phyloP scores from a whole-genome alignment of 2,888 invertebrate species.

The Agrilus mali region DNA sequence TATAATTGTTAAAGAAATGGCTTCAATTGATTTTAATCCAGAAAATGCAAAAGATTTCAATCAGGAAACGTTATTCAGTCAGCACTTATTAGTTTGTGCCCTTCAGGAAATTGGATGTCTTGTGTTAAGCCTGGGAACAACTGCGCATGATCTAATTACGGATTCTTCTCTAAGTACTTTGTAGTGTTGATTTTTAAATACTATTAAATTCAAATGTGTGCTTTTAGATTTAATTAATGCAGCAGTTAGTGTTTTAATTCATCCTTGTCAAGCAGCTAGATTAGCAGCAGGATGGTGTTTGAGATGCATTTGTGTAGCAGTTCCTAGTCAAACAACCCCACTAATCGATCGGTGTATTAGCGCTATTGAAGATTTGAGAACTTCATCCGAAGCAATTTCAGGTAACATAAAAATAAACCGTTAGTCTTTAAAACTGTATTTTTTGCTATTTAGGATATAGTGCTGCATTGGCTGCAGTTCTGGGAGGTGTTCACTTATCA shows the following conservation, averaged over 20 bases:
- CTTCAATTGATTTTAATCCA: slow-evolving; percentile 83
- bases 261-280: slow-evolving; percentile 88
- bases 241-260: slow-evolving; percentile 74
- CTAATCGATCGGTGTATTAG: slow-evolving; percentile 82
- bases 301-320: slow-evolving; percentile 82
- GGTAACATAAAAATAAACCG: slow-evolving; percentile 27
- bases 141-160: slow-evolving; percentile 77
- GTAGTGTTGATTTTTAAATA: background rate
- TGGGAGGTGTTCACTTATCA: slow-evolving; percentile 82
- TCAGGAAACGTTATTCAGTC: slow-evolving; percentile 81
- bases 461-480: slow-evolving; percentile 82
- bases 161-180: slow-evolving; percentile 68
- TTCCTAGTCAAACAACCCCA: slow-evolving; percentile 89
- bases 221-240: slow-evolving; percentile 56
- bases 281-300: slow-evolving; percentile 92
- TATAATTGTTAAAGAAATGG: slow-evolving; percentile 89
- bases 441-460: slow-evolving; percentile 58
- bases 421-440: background rate
- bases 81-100: slow-evolving; percentile 84
- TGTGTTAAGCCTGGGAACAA: slow-evolving; percentile 84
- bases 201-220: background rate
- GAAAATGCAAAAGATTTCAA: slow-evolving; percentile 86
- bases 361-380: slow-evolving; percentile 77
- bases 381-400: slow-evolving; percentile 78
- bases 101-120: slow-evolving; percentile 88